Evolutionary conservation across 1,140 invertebrate genomes (phyloP), one percentile per base, ranked within the genome.

Genomic region (Hycleus cichorii): DNA sequence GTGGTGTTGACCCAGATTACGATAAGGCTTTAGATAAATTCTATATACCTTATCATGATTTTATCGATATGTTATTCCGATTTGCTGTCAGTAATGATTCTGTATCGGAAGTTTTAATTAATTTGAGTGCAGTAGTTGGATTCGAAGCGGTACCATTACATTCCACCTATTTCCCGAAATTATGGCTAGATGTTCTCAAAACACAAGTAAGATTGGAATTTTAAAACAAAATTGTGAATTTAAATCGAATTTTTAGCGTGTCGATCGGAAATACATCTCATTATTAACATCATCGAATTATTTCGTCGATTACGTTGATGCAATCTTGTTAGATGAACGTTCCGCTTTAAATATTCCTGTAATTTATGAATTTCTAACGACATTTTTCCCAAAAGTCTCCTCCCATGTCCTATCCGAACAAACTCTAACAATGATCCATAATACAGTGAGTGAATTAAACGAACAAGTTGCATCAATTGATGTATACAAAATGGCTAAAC

Each of bases 41-140:
- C 71, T 93, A 88, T 70, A 72, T 81, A 43, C 89, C 89, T 0
- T 93, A 93, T 74, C 90, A 93, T 69, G 82, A 85, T 48, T 83
- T 93, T 44, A 82, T 93, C 62, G 93, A 95, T 72, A 85, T 91
- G 12, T 87, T 95, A 78, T 91, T 91, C 74, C 81, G 93, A 11
- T 81, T 95, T 58, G 92, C 92, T 40, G 87, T 94, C 45, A 88
- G 86, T 69, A 83, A 89, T 59, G 86, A 90, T 60, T 87, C 84
- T 62, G 82, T 92, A 75, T 87, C 83, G 12, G 86, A 90, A 66
- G 82, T 86, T 45, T 75, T 93, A 44, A 84, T 93, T 56, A 86
- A 85, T 66, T 72, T 93, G 46, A 89, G 87, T 71, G 89, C 89
- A 25, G 87, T 93, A 81, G 83, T 93, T 42, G 91, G 91, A 49